Conservation (phyloP, 2,888 invertebrate genomes). For the Spisula solida region DNA sequence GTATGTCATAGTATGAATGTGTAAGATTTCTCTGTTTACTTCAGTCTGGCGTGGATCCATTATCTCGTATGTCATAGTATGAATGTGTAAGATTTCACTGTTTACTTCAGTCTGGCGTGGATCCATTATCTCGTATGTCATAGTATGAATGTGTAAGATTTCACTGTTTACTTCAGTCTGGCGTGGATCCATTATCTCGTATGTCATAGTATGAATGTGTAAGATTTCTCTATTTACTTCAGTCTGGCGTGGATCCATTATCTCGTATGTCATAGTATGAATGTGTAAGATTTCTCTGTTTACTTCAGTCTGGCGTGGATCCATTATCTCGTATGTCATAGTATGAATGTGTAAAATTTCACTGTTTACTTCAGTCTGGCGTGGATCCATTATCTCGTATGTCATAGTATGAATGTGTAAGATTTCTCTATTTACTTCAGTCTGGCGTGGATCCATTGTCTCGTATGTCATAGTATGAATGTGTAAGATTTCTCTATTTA, state of each 20-base stretch:
- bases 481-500: not conserved
- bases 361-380: constrained; percentile 77
- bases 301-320: constrained; percentile 82
- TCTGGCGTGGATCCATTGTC: constrained; percentile 82
- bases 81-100: too few relatives aligned
- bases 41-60: constrained; percentile 84
- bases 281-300: too few relatives aligned
- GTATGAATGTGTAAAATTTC: too few relatives aligned
- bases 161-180: constrained; percentile 73
- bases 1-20: constrained; percentile 68
- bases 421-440: constrained; percentile 63
- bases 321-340: constrained; percentile 78
- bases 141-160: too few relatives aligned
- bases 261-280: constrained; percentile 74
- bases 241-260: constrained; percentile 84
- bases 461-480: constrained; percentile 71
- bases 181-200: constrained; percentile 80
- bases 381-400: constrained; percentile 80
- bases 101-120: constrained; percentile 80
- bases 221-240: not conserved
- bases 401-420: constrained; percentile 49
- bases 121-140: constrained; percentile 79
- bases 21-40: not conserved
- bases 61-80: constrained; percentile 75
- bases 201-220: constrained; percentile 67